A percentile compares a stretch with the other conserved stretches of the same genome.
Evolutionary conservation across 30 jellyfish, hydroid and myxozoan genomes (phyloP).

Genomic region (Aurelia aurita complex sp. Pacific): DNA sequence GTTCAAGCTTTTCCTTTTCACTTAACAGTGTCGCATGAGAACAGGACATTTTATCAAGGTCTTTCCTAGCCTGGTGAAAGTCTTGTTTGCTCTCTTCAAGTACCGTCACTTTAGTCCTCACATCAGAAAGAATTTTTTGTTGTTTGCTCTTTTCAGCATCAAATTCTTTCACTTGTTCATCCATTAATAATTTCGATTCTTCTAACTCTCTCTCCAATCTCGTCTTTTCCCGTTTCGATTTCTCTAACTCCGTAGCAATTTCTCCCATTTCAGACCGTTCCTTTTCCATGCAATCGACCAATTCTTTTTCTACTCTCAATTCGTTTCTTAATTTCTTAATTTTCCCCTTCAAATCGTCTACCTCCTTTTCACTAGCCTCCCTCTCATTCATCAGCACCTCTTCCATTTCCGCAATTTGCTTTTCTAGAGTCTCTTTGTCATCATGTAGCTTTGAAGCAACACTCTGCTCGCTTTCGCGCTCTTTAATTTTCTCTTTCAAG

Average conservation of each 20-base stretch:
- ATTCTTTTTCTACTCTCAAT: constrained; percentile 5
- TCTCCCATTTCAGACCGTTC: background rate
- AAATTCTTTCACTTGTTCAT: background rate
- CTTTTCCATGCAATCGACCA: background rate
- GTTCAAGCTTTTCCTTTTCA: constrained; percentile 8
- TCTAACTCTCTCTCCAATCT: background rate
- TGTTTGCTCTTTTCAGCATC: background rate
- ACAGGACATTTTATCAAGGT: background rate
- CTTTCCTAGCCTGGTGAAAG: background rate
- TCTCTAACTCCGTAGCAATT: background rate
- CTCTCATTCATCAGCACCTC: constrained; percentile 46
- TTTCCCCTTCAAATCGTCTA: constrained; percentile 19
- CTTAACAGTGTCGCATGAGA: background rate
- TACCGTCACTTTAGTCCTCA: background rate
- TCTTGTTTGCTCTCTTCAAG: background rate
- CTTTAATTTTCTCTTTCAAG: constrained; percentile 18
- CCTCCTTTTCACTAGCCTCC: constrained; percentile 19
- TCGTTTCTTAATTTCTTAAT: constrained; percentile 9
- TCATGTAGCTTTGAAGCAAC: background rate
- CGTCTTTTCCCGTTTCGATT: background rate
- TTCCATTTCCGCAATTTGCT: constrained; percentile 43
- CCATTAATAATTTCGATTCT: background rate
- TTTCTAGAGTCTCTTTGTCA: constrained; percentile 39
- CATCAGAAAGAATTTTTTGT: background rate
- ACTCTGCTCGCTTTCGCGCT: constrained; percentile 1